A percentile compares a stretch with the other conserved stretches of the same genome.
These are phyloP conservation scores for Otus sunia DNA, from an alignment of 2,113 vertebrate genomes.

Conservation along the genomic window DNA sequence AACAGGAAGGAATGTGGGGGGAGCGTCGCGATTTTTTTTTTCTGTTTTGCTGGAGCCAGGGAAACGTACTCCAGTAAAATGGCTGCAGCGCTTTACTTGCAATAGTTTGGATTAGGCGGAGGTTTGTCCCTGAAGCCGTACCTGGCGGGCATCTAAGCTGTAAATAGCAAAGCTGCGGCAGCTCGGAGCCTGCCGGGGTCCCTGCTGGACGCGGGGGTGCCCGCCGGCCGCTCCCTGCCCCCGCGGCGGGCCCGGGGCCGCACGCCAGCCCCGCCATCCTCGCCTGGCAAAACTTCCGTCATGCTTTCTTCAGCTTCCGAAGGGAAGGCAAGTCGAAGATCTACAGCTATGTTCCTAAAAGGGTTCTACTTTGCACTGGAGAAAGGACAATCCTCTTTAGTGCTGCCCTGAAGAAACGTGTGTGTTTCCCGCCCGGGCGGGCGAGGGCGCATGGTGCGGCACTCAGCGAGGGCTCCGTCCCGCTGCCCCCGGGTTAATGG, in stretches of 20 bases:
- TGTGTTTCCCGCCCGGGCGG: background rate
- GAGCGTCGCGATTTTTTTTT: background rate
- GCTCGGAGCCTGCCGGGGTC: too few relatives aligned
- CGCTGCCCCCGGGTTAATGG: rapidly evolving
- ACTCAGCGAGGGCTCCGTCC: background rate
- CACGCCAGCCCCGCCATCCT: too few relatives aligned
- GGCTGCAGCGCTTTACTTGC: too few relatives aligned
- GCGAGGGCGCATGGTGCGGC: background rate
- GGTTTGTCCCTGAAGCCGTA: too few relatives aligned
- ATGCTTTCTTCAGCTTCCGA: background rate
- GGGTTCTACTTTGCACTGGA: background rate
- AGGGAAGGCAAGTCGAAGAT: background rate
- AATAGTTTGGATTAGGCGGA: too few relatives aligned
- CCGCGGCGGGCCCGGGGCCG: too few relatives aligned
- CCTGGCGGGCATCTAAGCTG: too few relatives aligned
- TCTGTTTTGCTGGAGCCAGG: background rate
- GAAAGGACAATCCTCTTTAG: background rate
- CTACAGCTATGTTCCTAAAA: background rate
- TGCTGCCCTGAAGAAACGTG: background rate
- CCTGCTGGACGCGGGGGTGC: too few relatives aligned
- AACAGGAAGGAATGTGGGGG: background rate
- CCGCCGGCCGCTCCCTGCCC: too few relatives aligned
- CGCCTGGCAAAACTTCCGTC: background rate
- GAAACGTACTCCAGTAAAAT: too few relatives aligned
- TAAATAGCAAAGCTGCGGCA: too few relatives aligned